phyloP scores from a whole-genome alignment of 2,888 invertebrate genomes.

The Drosophila greeni region DNA sequence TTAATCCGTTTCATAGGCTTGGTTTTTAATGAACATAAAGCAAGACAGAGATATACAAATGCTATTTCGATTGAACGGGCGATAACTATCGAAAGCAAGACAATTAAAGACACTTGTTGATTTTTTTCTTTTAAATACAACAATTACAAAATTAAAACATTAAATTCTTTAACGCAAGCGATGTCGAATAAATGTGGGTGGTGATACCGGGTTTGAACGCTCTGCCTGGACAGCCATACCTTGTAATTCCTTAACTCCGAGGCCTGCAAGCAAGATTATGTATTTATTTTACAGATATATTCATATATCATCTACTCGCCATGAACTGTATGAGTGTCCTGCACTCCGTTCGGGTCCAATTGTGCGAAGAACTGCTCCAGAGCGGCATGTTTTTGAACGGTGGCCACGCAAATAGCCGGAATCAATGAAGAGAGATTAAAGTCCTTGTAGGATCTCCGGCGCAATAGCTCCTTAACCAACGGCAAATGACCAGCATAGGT shows the following conservation, averaged over 20 bases:
- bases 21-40: too few relatives aligned
- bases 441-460: slow-evolving; percentile 71
- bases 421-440: slow-evolving; percentile 76
- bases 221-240: slow-evolving; percentile 42
- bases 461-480: slow-evolving; percentile 66
- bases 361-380: slow-evolving; percentile 64
- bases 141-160: neutral
- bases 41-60: neutral
- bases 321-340: slow-evolving; percentile 65
- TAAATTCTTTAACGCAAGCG: neutral
- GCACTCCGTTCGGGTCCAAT: slow-evolving; percentile 48
- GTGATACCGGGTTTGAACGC: neutral
- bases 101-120: neutral
- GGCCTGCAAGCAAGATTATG: slow-evolving; percentile 29
- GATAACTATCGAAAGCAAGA: neutral
- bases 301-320: slow-evolving; percentile 45
- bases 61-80: too few relatives aligned
- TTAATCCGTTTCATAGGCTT: too few relatives aligned
- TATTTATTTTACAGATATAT: neutral
- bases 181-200: slow-evolving; percentile 2
- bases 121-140: neutral
- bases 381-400: slow-evolving; percentile 59
- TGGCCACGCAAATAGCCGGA: slow-evolving; percentile 76
- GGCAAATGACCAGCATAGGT: slow-evolving; percentile 67
- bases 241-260: slow-evolving; percentile 46